These are phyloP conservation scores for Brachionichthys hirsutus DNA, from an alignment of 2,113 vertebrate genomes.

Conservation along the genomic window DNA sequence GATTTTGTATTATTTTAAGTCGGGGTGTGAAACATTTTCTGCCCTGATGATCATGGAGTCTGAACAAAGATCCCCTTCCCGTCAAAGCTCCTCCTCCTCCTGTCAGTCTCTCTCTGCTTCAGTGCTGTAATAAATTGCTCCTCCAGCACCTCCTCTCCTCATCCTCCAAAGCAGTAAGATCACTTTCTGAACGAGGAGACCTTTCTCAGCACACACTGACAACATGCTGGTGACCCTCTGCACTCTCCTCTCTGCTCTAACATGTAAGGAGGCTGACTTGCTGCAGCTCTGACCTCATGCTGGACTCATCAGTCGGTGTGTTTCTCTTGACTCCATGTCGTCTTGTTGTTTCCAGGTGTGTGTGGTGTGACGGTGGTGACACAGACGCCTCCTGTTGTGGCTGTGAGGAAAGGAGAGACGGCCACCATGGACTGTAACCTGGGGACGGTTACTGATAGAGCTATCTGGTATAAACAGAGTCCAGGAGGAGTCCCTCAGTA, in stretches of 20 bases:
- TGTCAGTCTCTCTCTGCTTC: conserved; percentile 21
- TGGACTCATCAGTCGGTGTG: conserved; percentile 27
- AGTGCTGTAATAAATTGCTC: conserved; percentile 26
- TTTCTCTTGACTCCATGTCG: conserved; percentile 23
- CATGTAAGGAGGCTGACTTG: conserved; percentile 33
- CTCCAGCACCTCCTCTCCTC: neutral
- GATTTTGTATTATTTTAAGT: too few species aligned
- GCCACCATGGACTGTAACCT: conserved; percentile 55
- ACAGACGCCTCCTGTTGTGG: conserved; percentile 41
- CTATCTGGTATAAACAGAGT: conserved; percentile 57
- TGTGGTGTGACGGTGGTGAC: conserved; percentile 41
- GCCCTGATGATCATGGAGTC: too few species aligned
- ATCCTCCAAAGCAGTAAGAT: conserved; percentile 12
- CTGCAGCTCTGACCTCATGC: conserved; percentile 29
- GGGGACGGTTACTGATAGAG: conserved; percentile 3
- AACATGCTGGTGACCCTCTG: conserved; percentile 60
- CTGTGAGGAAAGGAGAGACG: conserved; percentile 40
- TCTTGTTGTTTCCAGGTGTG: conserved; percentile 48
- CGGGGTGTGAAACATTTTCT: too few species aligned
- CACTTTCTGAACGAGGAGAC: conserved; percentile 17
- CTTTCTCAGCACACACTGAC: conserved; percentile 42
- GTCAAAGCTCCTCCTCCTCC: conserved; percentile 37
- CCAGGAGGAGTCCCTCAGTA: conserved; percentile 49
- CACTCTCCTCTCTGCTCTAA: conserved; percentile 53
- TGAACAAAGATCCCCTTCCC: neutral